Conservation (phyloP, 2,113 vertebrate genomes). For the Ursus arctos region DNA sequence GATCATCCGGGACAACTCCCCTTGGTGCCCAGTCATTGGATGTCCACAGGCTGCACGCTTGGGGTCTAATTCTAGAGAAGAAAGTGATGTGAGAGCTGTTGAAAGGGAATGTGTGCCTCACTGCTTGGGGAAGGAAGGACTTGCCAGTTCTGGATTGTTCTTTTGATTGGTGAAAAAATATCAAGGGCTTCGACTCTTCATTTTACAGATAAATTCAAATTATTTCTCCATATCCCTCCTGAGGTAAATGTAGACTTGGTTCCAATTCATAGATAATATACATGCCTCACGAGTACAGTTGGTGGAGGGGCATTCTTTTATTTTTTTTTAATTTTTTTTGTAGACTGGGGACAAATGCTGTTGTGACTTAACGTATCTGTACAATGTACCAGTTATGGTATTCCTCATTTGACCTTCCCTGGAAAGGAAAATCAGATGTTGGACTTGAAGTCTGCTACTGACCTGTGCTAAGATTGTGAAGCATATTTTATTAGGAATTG, state of each 20-base stretch:
- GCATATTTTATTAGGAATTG: neutral
- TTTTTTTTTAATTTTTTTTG: neutral
- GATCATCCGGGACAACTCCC: neutral
- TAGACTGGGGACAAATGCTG: neutral
- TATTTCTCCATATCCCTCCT: neutral
- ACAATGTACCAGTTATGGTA: neutral
- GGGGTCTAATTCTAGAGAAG: neutral
- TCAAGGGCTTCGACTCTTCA: neutral
- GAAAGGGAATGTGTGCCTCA: neutral
- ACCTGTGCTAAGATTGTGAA: neutral
- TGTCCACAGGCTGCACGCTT: neutral
- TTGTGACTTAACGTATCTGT: neutral
- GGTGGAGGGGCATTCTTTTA: neutral
- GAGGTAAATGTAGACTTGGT: neutral
- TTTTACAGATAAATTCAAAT: neutral
- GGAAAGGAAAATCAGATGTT: neutral
- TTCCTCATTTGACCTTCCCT: neutral
- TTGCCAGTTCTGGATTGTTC: neutral
- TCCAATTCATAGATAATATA: neutral
- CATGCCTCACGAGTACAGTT: neutral
- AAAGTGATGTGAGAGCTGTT: neutral
- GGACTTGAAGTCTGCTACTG: constrained; percentile 34
- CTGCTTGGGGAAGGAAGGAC: neutral
- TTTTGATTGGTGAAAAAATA: neutral
- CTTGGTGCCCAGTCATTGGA: neutral